phyloP scores from a whole-genome alignment of 2,888 invertebrate species.

The Neocrepidodera transversa region DNA sequence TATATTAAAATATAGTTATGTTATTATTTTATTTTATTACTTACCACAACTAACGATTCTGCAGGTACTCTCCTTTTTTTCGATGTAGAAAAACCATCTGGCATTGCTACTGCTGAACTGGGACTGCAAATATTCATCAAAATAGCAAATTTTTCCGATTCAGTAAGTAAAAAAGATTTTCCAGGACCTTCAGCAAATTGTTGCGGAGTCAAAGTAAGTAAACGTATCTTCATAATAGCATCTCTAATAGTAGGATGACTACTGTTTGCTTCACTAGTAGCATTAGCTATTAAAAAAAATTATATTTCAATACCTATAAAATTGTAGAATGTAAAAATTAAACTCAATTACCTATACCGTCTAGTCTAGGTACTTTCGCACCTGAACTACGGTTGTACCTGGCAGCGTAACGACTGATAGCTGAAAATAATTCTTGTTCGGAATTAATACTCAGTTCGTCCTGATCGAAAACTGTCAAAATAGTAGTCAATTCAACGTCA shows the following conservation, averaged over 20 bases:
- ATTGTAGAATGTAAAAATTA: no score
- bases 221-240: constrained; percentile 78
- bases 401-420: constrained; percentile 71
- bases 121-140: constrained; percentile 83
- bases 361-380: constrained; percentile 61
- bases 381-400: constrained; percentile 65
- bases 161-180: constrained; percentile 73
- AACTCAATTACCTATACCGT: constrained; percentile 58
- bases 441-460: constrained; percentile 76
- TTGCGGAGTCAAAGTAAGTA: constrained; percentile 79
- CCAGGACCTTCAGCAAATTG: constrained; percentile 87
- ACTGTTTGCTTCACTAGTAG: constrained; percentile 41
- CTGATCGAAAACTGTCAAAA: constrained; percentile 77
- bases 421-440: constrained; percentile 80
- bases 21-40: constrained; percentile 2
- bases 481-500: constrained; percentile 77
- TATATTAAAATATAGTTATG: no score
- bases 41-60: constrained; percentile 24
- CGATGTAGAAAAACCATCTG: constrained; percentile 72
- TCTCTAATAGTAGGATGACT: constrained; percentile 64
- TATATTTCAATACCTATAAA: no score
- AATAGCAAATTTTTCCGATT: constrained; percentile 81
- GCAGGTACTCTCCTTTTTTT: constrained; percentile 57
- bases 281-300: constrained; percentile 29
- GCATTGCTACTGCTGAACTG: constrained; percentile 73